Evolutionary conservation across 2,113 vertebrate species (phyloP).

Genomic region (Otolemur garnettii): DNA sequence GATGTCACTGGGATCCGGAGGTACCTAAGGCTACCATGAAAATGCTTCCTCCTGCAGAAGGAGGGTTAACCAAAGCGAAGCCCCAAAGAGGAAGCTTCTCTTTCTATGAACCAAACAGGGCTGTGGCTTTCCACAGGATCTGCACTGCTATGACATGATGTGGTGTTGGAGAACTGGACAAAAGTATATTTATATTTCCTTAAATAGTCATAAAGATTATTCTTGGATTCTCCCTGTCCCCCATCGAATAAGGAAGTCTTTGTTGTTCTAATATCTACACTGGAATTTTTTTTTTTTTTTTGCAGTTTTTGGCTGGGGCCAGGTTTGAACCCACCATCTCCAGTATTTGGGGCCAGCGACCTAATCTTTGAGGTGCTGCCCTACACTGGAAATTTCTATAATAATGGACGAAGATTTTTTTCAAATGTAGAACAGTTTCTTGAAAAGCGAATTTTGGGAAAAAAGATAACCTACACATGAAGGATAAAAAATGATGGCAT

Average conservation of each 20-base stretch:
- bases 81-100: background rate
- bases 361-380: too few species aligned
- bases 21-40: background rate
- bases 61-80: background rate
- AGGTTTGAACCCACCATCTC: too few species aligned
- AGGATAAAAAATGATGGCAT: background rate
- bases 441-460: background rate
- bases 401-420: background rate
- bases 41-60: background rate
- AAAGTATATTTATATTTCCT: background rate
- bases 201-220: background rate
- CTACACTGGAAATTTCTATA: background rate
- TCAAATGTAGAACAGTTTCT: background rate
- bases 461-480: background rate
- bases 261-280: background rate
- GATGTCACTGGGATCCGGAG: fast-evolving
- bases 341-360: too few species aligned
- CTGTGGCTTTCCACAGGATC: background rate
- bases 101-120: background rate
- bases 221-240: background rate
- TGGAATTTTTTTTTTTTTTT: background rate
- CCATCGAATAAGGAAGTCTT: background rate
- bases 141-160: background rate
- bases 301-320: too few species aligned
- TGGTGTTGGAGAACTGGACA: background rate